Conservation (phyloP, 2,888 invertebrate species). For the Ophraella communa region DNA sequence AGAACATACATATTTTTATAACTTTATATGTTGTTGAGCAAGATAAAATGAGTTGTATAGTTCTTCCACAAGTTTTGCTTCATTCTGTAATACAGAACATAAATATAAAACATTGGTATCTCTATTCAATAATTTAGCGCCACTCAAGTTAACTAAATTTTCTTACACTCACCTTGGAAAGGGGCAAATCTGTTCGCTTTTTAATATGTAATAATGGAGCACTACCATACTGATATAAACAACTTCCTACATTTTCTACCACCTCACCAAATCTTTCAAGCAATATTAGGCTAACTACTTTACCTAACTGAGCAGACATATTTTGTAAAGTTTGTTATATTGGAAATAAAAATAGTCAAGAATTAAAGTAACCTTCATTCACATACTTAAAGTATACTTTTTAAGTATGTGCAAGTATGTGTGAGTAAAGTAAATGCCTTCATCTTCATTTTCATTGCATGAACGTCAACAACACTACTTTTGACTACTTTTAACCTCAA, state of each 20-base stretch:
- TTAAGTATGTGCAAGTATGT: no score
- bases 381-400: no score
- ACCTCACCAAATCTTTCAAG: conserved; percentile 82
- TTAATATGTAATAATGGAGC: conserved; percentile 72
- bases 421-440: no score
- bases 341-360: no score
- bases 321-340: no score
- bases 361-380: no score
- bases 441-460: no score
- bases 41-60: neutral
- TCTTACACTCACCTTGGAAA: conserved; percentile 61
- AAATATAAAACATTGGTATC: neutral
- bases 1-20: no score
- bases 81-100: neutral
- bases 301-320: conserved; percentile 77
- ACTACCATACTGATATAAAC: conserved; percentile 73
- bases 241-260: conserved; percentile 75
- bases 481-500: no score
- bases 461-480: no score
- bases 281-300: conserved; percentile 75
- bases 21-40: no score
- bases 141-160: no score
- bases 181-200: conserved; percentile 65
- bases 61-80: neutral
- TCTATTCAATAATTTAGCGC: neutral